Percentiles rank a stretch among this genome's conserved stretches.
These are phyloP conservation scores for Bugula neritina DNA, from an alignment of 2,888 invertebrate genomes.

Conservation along the genomic window DNA sequence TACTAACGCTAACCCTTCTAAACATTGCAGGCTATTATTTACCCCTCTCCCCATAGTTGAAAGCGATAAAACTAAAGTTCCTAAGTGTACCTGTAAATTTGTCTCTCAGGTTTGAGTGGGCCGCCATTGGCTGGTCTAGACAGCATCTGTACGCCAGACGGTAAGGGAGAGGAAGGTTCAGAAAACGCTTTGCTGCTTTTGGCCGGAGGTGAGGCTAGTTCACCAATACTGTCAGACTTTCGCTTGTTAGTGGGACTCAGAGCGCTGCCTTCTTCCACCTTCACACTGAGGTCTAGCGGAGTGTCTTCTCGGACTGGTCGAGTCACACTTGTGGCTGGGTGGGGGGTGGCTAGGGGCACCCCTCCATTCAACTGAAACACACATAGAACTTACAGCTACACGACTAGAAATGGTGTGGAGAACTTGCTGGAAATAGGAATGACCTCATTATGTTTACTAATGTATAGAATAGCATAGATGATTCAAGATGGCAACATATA, in stretches of 20 bases:
- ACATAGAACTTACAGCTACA: no score
- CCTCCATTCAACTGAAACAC: not conserved
- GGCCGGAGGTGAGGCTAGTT: not conserved
- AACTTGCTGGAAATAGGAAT: no score
- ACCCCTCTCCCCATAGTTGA: no score
- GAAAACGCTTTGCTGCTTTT: not conserved
- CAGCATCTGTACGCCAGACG: not conserved
- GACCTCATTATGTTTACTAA: not conserved
- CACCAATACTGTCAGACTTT: not conserved
- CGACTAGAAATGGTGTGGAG: no score
- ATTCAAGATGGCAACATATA: not conserved
- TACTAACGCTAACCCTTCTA: no score
- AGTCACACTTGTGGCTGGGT: not conserved
- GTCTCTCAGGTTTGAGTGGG: slow-evolving; percentile 21
- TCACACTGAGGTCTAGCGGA: slow-evolving; percentile 6
- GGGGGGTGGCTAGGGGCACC: not conserved
- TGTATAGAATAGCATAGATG: no score
- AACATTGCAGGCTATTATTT: no score
- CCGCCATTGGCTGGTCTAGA: not conserved
- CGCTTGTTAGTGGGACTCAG: not conserved
- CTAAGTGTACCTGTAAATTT: slow-evolving; percentile 1
- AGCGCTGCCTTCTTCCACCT: not conserved
- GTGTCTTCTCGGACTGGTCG: slow-evolving; percentile 6
- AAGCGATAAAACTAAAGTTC: not conserved
- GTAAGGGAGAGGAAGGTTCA: not conserved